These are phyloP conservation scores for Andrena hattorfiana DNA, from an alignment of 2,888 invertebrate genomes.

Conservation along the genomic window DNA sequence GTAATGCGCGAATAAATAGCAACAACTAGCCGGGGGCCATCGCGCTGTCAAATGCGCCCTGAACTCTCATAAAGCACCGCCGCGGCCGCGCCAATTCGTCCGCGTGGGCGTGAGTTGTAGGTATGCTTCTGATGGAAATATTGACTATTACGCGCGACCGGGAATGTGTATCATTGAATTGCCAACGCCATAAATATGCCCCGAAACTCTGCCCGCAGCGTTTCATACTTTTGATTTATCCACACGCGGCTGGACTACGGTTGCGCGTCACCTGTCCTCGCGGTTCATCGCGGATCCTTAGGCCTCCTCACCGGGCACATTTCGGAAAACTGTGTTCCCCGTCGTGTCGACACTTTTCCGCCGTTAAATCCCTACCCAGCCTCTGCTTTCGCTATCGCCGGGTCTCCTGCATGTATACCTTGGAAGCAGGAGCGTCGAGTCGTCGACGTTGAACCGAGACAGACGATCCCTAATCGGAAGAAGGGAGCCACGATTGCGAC, in stretches of 20 bases:
- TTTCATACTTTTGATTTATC: slow-evolving; percentile 85
- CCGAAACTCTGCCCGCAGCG: slow-evolving; percentile 79
- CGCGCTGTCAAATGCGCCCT: slow-evolving; percentile 83
- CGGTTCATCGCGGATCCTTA: slow-evolving; percentile 56
- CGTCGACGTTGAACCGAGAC: neutral
- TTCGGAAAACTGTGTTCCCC: neutral
- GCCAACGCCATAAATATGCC: slow-evolving; percentile 84
- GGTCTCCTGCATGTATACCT: neutral
- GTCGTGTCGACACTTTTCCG: too few species aligned
- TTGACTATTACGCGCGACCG: slow-evolving; percentile 84
- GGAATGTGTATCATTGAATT: slow-evolving; percentile 85
- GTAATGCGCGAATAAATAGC: slow-evolving; percentile 85
- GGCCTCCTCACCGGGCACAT: slow-evolving; percentile 12
- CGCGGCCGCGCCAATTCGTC: slow-evolving; percentile 72
- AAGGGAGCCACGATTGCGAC: slow-evolving; percentile 61
- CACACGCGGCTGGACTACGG: slow-evolving; percentile 52
- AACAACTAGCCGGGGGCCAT: slow-evolving; percentile 83
- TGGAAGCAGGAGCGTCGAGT: neutral
- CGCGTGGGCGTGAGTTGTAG: slow-evolving; percentile 83
- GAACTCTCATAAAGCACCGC: slow-evolving; percentile 83
- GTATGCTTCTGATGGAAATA: slow-evolving; percentile 85
- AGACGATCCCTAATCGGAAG: slow-evolving; percentile 15
- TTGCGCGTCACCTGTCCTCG: slow-evolving; percentile 22
- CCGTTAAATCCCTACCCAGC: neutral
- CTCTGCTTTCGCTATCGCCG: too few species aligned